Evolutionary conservation across 2,113 vertebrate species (phyloP).

Genomic region (Chlamydotis undulata): DNA sequence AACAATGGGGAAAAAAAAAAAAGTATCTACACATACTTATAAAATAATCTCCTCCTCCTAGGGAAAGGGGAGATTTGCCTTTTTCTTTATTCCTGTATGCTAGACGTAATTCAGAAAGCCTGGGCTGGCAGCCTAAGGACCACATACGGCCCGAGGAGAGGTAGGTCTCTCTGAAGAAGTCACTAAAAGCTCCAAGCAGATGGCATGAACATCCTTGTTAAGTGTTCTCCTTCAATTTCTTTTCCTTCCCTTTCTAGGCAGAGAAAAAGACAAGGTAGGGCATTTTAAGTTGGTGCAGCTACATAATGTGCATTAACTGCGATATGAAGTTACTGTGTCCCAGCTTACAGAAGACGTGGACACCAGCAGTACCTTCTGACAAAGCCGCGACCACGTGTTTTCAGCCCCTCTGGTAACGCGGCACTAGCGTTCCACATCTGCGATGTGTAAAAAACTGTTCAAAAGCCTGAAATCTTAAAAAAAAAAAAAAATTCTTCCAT

Average conservation of each 20-base stretch:
- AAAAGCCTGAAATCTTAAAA: neutral
- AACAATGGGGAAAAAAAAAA: neutral
- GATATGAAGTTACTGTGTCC: neutral
- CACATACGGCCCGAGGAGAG: accelerated
- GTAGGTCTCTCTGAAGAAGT: neutral
- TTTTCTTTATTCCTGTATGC: neutral
- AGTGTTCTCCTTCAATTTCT: neutral
- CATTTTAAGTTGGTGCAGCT: neutral
- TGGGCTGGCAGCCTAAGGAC: neutral
- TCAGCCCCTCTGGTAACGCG: neutral
- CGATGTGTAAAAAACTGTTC: neutral
- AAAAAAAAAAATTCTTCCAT: neutral
- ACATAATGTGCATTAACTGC: neutral
- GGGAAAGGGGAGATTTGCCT: neutral
- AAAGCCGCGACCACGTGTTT: accelerated
- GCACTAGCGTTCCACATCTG: neutral
- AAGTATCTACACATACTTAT: neutral
- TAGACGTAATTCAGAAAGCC: neutral
- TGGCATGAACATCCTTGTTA: neutral
- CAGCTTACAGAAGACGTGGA: neutral
- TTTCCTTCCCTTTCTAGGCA: neutral
- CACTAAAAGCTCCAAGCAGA: neutral
- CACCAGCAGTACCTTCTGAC: neutral
- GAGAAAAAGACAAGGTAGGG: neutral
- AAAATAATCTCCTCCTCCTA: neutral